Conservation (phyloP, 1,140 invertebrate species). For the Pseudomyrmex concolor region DNA sequence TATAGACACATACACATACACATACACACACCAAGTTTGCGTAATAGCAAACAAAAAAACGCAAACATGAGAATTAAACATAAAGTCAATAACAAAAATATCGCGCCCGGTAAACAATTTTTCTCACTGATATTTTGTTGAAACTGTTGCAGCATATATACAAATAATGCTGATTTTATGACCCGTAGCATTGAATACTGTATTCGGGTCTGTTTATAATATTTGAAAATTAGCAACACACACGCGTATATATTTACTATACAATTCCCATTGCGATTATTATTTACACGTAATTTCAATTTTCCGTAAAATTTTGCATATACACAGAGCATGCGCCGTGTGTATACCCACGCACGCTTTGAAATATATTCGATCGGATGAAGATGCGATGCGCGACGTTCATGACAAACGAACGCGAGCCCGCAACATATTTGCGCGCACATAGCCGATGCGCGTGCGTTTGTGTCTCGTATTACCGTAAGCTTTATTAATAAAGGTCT, state of each 20-base stretch:
- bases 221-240: not conserved
- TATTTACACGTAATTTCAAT: slow-evolving; percentile 34
- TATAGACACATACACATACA: too few species aligned
- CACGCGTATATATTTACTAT: not conserved
- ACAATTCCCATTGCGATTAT: not conserved
- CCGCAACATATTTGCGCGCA: not conserved
- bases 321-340: too few species aligned
- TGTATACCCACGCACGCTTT: not conserved
- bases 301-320: not conserved
- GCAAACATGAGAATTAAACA: not conserved
- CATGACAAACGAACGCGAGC: not conserved
- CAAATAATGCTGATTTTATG: slow-evolving; percentile 16
- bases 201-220: slow-evolving; percentile 23
- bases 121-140: not conserved
- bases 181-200: not conserved
- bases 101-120: not conserved
- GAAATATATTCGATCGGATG: not conserved
- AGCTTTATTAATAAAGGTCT: not conserved
- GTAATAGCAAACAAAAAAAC: not conserved
- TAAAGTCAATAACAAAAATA: slow-evolving; percentile 15
- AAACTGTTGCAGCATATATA: not conserved
- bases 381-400: not conserved
- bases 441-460: not conserved
- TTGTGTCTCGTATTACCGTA: not conserved
- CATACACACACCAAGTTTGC: too few species aligned